These are phyloP conservation scores for Adineta ricciae DNA, from an alignment of 2,888 invertebrate species.

Conservation along the genomic window DNA sequence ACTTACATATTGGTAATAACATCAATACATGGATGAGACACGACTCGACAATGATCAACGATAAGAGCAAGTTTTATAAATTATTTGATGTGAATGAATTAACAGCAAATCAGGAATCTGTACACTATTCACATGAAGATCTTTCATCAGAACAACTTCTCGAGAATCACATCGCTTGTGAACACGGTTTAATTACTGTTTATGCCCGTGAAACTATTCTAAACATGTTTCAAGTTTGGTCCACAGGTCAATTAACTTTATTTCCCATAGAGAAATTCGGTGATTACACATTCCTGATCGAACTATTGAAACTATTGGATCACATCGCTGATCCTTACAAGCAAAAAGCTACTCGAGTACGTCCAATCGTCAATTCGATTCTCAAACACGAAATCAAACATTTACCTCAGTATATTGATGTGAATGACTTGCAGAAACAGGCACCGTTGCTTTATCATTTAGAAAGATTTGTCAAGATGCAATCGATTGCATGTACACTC, in stretches of 20 bases:
- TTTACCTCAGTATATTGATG: neutral
- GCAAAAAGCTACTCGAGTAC: neutral
- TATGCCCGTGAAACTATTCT: neutral
- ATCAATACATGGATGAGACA: neutral
- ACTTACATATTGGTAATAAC: neutral
- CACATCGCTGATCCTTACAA: rapidly evolving
- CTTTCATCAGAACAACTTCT: neutral
- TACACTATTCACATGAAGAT: neutral
- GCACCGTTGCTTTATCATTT: neutral
- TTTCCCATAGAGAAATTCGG: neutral
- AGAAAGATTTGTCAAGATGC: neutral
- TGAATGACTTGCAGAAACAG: neutral
- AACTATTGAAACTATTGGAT: neutral
- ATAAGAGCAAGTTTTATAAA: neutral
- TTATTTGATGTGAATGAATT: neutral
- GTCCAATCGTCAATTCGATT: neutral
- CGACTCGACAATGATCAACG: neutral
- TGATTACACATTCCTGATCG: neutral
- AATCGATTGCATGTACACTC: neutral
- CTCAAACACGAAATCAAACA: neutral
- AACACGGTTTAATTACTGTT: neutral
- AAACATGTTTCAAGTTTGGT: neutral
- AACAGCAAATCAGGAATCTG: neutral
- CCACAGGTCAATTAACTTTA: neutral
- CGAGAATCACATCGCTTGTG: neutral